A percentile compares a stretch with the other conserved stretches of the same genome.
phyloP scores from a whole-genome alignment of 1,140 invertebrate genomes.

The Cryptotermes secundus region DNA sequence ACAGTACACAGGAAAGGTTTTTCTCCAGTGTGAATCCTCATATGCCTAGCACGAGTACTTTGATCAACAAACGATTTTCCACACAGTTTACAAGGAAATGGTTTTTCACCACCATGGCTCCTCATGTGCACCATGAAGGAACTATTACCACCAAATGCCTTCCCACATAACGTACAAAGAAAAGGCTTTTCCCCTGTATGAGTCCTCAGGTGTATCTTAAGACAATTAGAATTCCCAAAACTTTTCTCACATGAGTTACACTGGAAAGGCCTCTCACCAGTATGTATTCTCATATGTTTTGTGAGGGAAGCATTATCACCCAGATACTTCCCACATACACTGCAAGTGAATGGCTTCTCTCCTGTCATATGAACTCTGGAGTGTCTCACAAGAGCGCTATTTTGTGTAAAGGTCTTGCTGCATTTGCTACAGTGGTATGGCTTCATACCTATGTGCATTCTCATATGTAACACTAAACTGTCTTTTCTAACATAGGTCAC shows the following conservation, averaged over 20 bases:
- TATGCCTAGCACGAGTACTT: constrained; percentile 42
- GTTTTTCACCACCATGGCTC: constrained; percentile 45
- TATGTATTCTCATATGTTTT: constrained; percentile 38
- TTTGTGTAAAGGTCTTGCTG: constrained; percentile 45
- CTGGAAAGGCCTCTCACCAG: constrained; percentile 48
- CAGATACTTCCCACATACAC: constrained; percentile 35
- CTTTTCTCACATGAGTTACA: constrained; percentile 46
- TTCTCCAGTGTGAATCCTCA: constrained; percentile 69
- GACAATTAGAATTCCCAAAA: constrained; percentile 42
- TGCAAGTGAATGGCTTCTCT: constrained; percentile 32
- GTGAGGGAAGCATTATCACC: constrained; percentile 34
- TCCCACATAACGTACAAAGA: constrained; percentile 46
- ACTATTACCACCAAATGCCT: constrained; percentile 47
- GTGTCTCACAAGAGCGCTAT: constrained; percentile 34
- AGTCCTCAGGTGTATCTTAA: constrained; percentile 47
- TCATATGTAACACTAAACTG: constrained; percentile 40
- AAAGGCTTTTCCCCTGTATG: constrained; percentile 46
- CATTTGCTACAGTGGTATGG: constrained; percentile 49
- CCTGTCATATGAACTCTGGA: constrained; percentile 35
- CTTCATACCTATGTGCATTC: constrained; percentile 52
- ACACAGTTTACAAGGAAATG: constrained; percentile 44
- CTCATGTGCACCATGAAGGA: constrained; percentile 47
- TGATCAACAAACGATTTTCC: constrained; percentile 35
- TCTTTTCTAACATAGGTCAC: constrained; percentile 45
- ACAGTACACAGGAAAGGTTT: constrained; percentile 56